Conservation (phyloP, 2,113 vertebrate genomes). For the Pitta sordida region DNA sequence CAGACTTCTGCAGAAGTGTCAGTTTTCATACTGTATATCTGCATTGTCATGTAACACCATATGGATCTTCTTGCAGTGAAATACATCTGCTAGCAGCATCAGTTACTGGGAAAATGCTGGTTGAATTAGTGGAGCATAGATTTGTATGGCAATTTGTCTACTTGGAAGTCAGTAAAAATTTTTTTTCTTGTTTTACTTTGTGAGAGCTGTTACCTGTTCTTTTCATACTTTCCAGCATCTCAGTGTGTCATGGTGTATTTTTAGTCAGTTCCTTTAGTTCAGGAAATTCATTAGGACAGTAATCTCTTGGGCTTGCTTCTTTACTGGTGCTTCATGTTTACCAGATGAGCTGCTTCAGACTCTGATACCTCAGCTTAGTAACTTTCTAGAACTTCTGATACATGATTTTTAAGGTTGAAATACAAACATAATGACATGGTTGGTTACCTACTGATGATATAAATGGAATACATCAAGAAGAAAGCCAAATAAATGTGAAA, state of each 20-base stretch:
- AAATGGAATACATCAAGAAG: not conserved
- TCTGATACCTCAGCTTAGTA: not conserved
- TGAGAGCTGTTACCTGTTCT: not conserved
- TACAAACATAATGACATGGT: not conserved
- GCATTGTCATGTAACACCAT: not conserved
- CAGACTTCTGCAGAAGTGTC: not conserved
- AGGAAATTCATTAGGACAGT: not conserved
- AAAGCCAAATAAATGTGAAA: not conserved
- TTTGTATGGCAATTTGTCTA: not conserved
- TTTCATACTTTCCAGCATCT: not conserved
- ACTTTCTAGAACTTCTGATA: not conserved
- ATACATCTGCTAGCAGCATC: not conserved
- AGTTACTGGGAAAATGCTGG: not conserved
- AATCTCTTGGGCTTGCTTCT: not conserved
- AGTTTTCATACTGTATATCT: not conserved
- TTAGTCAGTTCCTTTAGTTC: not conserved
- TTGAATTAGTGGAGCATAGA: not conserved
- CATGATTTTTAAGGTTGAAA: not conserved
- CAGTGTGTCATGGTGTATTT: not conserved
- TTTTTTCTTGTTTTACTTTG: not conserved
- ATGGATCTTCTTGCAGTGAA: not conserved
- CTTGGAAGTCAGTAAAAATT: not conserved
- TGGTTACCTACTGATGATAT: not conserved
- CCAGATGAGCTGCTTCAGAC: not conserved
- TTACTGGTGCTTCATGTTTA: not conserved